Percentiles rank a stretch among this genome's conserved stretches.
phyloP scores from a whole-genome alignment of 1,140 invertebrate species.

The Bombus pascuorum region DNA sequence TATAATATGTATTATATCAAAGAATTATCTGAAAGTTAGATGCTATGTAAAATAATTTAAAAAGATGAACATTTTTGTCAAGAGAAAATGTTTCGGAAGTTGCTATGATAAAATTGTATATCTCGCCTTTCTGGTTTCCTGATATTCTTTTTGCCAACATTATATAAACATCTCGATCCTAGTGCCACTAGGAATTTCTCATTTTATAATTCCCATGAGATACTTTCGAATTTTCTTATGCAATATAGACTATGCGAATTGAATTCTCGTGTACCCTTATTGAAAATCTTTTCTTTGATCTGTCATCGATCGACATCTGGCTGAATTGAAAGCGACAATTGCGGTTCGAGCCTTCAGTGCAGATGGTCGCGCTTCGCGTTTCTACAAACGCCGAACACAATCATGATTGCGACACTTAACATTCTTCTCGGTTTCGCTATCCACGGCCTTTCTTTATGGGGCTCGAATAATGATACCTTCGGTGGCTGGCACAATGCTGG shows the following conservation, averaged over 20 bases:
- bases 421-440: conserved; percentile 64
- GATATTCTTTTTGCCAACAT: not conserved
- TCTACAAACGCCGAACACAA: conserved; percentile 58
- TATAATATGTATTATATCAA: too few species aligned
- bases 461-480: conserved; percentile 72
- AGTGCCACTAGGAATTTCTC: not conserved
- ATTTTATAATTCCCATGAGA: not conserved
- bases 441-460: conserved; percentile 57
- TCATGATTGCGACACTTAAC: conserved; percentile 70
- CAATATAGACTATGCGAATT: not conserved
- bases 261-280: conserved; percentile 2
- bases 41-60: too few species aligned
- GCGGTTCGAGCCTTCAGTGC: conserved; percentile 59
- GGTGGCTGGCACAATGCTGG: conserved; percentile 66
- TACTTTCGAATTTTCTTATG: conserved; percentile 11
- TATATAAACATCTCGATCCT: not conserved
- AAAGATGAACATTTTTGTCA: too few species aligned
- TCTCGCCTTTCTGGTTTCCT: not conserved
- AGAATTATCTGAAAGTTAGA: too few species aligned
- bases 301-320: conserved; percentile 58
- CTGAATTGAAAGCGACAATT: conserved; percentile 57
- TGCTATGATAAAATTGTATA: too few species aligned
- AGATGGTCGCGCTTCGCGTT: conserved; percentile 66
- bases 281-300: conserved; percentile 23
- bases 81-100: too few species aligned